Conservation (phyloP, 2,888 invertebrate genomes). For the Molorchus minor region DNA sequence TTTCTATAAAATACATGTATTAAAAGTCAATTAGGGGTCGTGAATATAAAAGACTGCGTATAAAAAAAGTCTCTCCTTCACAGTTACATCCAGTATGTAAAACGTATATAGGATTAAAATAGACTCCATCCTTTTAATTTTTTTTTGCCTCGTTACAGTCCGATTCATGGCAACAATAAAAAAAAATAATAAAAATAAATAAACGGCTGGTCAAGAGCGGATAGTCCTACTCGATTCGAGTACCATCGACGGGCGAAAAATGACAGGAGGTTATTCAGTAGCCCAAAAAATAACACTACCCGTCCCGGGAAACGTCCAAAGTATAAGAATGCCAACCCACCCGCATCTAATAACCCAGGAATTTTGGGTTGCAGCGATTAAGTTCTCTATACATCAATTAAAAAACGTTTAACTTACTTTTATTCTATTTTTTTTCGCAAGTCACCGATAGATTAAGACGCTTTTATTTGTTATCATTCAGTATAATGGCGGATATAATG, state of each 20-base stretch:
- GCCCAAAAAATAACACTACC: conserved; percentile 11
- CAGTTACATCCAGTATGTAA: too few relatives aligned
- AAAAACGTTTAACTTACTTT: conserved; percentile 38
- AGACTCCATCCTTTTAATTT: too few relatives aligned
- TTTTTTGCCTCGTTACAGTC: conserved; percentile 11
- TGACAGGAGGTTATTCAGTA: conserved; percentile 14
- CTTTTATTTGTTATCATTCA: conserved; percentile 23
- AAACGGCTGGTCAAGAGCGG: conserved; percentile 9
- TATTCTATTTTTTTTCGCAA: conserved; percentile 19
- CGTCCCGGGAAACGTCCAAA: not conserved
- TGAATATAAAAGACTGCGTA: too few relatives aligned
- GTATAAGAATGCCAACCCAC: conserved; percentile 4
- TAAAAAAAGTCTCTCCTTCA: too few relatives aligned
- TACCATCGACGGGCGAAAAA: not conserved
- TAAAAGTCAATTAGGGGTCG: too few relatives aligned
- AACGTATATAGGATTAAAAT: too few relatives aligned
- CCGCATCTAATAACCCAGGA: conserved; percentile 3
- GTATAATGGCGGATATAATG: conserved; percentile 19
- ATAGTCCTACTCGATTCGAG: conserved; percentile 8
- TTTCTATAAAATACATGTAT: too few relatives aligned
- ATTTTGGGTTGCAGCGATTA: conserved; percentile 36
- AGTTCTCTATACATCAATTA: conserved; percentile 46
- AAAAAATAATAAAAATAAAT: conserved; percentile 12
- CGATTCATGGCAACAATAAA: conserved; percentile 8
- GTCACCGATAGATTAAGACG: conserved; percentile 28